A percentile compares a stretch with the other conserved stretches of the same genome.
These are phyloP conservation scores for Tenualosa thibaudeaui DNA, from an alignment of 2,797 vertebrate species.

Conservation along the genomic window DNA sequence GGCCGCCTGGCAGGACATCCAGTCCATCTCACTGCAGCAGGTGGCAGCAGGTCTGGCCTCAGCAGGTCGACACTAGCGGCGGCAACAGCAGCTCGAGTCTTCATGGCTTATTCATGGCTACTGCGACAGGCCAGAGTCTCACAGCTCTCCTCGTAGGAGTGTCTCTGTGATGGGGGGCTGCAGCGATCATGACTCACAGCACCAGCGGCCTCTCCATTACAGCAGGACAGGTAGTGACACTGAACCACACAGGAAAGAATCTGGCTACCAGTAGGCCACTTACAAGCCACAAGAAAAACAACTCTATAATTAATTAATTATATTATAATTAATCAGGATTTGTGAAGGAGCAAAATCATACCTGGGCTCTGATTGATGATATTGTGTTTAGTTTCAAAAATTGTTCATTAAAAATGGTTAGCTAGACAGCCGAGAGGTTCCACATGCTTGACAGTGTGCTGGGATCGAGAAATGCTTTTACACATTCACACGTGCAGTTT, in stretches of 20 bases:
- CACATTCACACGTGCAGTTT: not conserved
- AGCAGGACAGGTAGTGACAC: not conserved
- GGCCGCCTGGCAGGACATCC: not conserved
- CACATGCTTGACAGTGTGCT: not conserved
- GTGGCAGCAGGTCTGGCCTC: not conserved
- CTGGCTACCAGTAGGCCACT: not conserved
- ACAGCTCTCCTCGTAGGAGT: not conserved
- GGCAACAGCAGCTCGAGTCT: not conserved
- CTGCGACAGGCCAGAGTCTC: constrained; percentile 29
- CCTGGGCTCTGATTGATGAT: not conserved
- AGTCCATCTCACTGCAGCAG: constrained; percentile 3
- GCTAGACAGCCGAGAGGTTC: not conserved
- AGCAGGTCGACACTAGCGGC: not conserved
- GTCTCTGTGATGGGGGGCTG: not conserved
- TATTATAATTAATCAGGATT: not conserved
- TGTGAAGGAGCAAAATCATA: not conserved
- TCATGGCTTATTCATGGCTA: constrained; percentile 47
- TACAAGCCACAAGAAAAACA: not conserved
- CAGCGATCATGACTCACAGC: not conserved
- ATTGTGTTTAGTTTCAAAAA: not conserved
- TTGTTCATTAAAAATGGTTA: not conserved
- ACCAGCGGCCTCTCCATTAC: not conserved
- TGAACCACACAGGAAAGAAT: not conserved
- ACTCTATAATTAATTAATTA: too few relatives aligned
- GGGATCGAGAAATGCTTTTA: not conserved